Percentiles rank a stretch among this genome's conserved stretches.
Evolutionary conservation across 1,140 invertebrate species (phyloP).

Genomic region (Acarapis woodi): DNA sequence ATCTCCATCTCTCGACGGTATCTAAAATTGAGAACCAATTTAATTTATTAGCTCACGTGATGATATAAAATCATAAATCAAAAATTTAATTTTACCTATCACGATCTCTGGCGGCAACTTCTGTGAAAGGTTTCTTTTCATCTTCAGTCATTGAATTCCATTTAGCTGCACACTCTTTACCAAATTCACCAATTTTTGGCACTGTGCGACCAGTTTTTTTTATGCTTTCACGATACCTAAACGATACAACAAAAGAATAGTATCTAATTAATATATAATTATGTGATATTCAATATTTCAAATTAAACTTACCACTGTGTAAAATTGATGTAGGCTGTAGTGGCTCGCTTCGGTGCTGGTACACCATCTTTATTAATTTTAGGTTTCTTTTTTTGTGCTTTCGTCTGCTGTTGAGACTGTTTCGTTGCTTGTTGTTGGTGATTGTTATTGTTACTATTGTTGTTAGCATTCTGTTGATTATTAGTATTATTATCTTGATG

Average conservation of each 20-base stretch:
- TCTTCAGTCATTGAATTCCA: slow-evolving; percentile 15
- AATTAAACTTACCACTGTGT: too few species aligned
- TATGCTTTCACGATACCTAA: slow-evolving; percentile 15
- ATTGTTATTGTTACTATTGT: background rate
- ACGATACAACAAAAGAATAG: too few species aligned
- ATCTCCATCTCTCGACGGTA: slow-evolving; percentile 15
- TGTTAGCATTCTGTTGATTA: too few species aligned
- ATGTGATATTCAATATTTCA: too few species aligned
- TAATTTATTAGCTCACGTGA: too few species aligned
- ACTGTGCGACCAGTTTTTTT: slow-evolving; percentile 15
- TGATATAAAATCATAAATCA: too few species aligned
- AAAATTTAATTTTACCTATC: too few species aligned
- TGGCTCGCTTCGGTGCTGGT: slow-evolving; percentile 15
- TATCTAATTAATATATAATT: too few species aligned
- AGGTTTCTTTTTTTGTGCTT: slow-evolving; percentile 12
- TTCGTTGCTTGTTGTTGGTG: background rate
- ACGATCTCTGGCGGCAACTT: slow-evolving; percentile 12
- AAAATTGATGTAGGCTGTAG: slow-evolving; percentile 16
- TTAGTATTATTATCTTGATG: too few species aligned
- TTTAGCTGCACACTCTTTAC: slow-evolving; percentile 16
- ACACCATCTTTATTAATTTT: slow-evolving; percentile 15
- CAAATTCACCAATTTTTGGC: slow-evolving; percentile 16
- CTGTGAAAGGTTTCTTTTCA: slow-evolving; percentile 14
- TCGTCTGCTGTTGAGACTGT: background rate
- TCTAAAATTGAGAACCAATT: too few species aligned